Conservation (phyloP, 2,888 invertebrate genomes). For the Yponomeuta evonymella region DNA sequence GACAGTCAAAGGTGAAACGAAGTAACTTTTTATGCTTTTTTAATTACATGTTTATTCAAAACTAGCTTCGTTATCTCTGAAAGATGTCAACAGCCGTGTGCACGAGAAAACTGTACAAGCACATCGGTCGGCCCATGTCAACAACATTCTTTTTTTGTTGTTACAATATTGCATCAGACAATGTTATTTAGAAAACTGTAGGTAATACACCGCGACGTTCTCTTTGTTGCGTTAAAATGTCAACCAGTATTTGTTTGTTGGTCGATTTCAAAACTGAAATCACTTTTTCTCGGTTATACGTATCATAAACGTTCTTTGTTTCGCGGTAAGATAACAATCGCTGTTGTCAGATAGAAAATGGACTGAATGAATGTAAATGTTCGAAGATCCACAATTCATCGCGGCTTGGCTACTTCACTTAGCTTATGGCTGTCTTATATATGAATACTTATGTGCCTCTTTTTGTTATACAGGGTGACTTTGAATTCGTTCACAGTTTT, state of each 20-base stretch:
- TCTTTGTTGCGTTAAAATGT: conserved; percentile 18
- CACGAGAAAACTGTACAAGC: conserved; percentile 2
- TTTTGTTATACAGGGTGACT: too few species aligned
- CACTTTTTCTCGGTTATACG: conserved; percentile 41
- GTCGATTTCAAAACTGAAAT: conserved; percentile 48
- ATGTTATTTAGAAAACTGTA: conserved; percentile 57
- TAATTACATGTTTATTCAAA: not conserved
- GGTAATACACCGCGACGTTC: conserved; percentile 24
- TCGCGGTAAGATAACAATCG: conserved; percentile 8
- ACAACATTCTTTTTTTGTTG: conserved; percentile 13
- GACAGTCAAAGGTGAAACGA: conserved; percentile 36
- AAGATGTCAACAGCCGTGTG: not conserved
- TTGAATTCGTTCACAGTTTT: too few species aligned
- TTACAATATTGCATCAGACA: conserved; percentile 21
- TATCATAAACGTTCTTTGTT: conserved; percentile 13
- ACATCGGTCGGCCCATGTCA: not conserved
- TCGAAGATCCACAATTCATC: not conserved
- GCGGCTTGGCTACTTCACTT: not conserved
- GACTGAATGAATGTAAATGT: not conserved
- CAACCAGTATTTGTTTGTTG: conserved; percentile 23
- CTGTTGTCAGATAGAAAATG: not conserved
- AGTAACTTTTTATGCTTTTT: conserved; percentile 1
- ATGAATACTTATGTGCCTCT: too few species aligned
- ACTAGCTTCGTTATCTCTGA: not conserved
- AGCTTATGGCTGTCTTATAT: not conserved